Percentiles rank a stretch among this genome's conserved stretches.
Conservation (phyloP, 1,140 invertebrate species). For the Vanessa atalanta region DNA sequence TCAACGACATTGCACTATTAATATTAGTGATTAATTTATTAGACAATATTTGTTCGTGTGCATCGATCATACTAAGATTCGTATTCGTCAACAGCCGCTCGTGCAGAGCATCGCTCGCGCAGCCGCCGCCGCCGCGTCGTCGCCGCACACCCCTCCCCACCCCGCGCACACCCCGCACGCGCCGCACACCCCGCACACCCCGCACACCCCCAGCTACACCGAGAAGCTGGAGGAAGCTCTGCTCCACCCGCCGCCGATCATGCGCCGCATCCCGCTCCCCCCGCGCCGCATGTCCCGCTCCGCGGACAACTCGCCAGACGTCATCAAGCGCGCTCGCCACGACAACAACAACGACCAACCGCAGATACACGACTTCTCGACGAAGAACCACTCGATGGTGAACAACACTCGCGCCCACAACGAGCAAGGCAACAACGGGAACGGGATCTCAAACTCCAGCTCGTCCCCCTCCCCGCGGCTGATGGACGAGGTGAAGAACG, state of each 20-base stretch:
- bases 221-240: slow-evolving; percentile 83
- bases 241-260: slow-evolving; percentile 81
- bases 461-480: slow-evolving; percentile 83
- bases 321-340: slow-evolving; percentile 80
- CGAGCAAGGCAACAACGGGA: slow-evolving; percentile 73
- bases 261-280: slow-evolving; percentile 85
- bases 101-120: slow-evolving; percentile 82
- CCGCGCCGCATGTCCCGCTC: slow-evolving; percentile 83
- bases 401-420: slow-evolving; percentile 71
- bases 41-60: no score
- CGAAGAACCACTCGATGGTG: slow-evolving; percentile 81
- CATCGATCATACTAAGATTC: no score
- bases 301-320: slow-evolving; percentile 83
- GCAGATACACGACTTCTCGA: slow-evolving; percentile 85
- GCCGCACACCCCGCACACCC: slow-evolving; percentile 64
- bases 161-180: slow-evolving; percentile 72
- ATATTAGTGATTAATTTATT: no score
- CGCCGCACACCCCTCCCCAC: slow-evolving; percentile 73
- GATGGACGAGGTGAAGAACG: slow-evolving; percentile 88
- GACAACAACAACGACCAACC: slow-evolving; percentile 83
- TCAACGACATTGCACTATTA: no score
- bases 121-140: slow-evolving; percentile 56
- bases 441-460: slow-evolving; percentile 81
- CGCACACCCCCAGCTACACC: slow-evolving; percentile 81
- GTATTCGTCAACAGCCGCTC: slow-evolving; percentile 76